Base-by-base conservation (phyloP, 2,113 vertebrate genomes). In the Scopus umbretta region DNA sequence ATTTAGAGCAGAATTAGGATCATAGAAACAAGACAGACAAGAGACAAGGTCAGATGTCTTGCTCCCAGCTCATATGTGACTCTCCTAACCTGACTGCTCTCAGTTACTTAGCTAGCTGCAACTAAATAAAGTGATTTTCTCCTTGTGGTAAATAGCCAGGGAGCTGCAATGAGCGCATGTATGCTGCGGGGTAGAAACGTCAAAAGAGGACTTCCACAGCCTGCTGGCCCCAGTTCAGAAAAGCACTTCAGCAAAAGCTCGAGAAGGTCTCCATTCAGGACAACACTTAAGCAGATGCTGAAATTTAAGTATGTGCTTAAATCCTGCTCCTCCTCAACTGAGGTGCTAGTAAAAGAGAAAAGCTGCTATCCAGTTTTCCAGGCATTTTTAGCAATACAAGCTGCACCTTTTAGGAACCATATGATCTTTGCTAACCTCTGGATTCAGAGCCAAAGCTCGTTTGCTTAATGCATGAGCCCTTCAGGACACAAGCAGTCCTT, bases 1-100 rank as follows among this genome's bases (percentile, higher is more conserved):
- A 95, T 96, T 92, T 87, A 91, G 94, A 92, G 71, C 81, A 95
- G 89, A 92, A 96, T 76, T 66, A 76, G 92, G 95, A 90, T 96
- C 91, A 88, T 25, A 89, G 88, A 85, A 94, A 74, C 61, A 65
- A 84, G 80, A 65, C 26, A 89, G 80, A 80, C 53, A 70, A 86
- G 74, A 75, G 95, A 71, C 86, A 80, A 91, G 80, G 94, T 96
- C 88, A 92, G 96, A 89, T 75, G 79, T 96, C 85, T 93, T 8
- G 1, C 88, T 82, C 87, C 53, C 79, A 80, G 87, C 78, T 90
- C 58, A 72, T 8, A 21, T 25, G 42, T 4, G 5, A 81, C 82
- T 83, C 52, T 76, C 61, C 63, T 62, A 88, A 75, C 61, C 61
- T 52, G 36, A 80, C 76, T 79, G 20, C 73, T 91, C 76, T 81